Conservation (phyloP, 2,888 invertebrate genomes). For the Malthinus seriepunctatus region DNA sequence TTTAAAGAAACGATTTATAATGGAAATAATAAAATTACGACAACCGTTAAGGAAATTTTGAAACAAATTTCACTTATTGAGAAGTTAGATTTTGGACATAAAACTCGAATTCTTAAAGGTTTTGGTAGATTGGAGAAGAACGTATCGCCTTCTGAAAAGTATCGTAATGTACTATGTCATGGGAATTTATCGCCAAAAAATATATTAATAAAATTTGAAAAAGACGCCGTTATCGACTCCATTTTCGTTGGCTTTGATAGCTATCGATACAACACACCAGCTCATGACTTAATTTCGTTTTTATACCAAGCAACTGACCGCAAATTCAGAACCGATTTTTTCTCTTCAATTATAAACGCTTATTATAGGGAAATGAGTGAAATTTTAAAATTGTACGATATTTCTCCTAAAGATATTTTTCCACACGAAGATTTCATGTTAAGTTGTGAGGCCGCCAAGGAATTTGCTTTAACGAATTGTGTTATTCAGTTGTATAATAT, state of each 20-base stretch:
- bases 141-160: slow-evolving; percentile 47
- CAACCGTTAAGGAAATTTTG: too few relatives aligned
- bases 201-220: slow-evolving; percentile 48
- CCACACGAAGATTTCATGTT: slow-evolving; percentile 34
- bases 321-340: slow-evolving; percentile 28
- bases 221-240: slow-evolving; percentile 34
- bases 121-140: slow-evolving; percentile 35
- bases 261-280: slow-evolving; percentile 40
- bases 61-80: too few relatives aligned
- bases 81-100: too few relatives aligned
- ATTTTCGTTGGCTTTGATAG: slow-evolving; percentile 42
- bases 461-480: slow-evolving; percentile 37
- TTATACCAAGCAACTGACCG: slow-evolving; percentile 37
- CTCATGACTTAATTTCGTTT: slow-evolving; percentile 39
- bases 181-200: slow-evolving; percentile 58
- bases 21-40: too few relatives aligned
- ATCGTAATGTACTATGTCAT: slow-evolving; percentile 38
- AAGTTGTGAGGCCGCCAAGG: slow-evolving; percentile 36
- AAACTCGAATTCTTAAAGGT: slow-evolving; percentile 12
- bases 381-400: slow-evolving; percentile 25
- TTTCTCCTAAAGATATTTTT: slow-evolving; percentile 30
- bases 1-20: too few relatives aligned
- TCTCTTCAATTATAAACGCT: slow-evolving; percentile 28
- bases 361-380: slow-evolving; percentile 34
- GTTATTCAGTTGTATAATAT: slow-evolving; percentile 36